phyloP scores from a whole-genome alignment of 2,113 vertebrate genomes.

The Cephalopholis sonnerati region DNA sequence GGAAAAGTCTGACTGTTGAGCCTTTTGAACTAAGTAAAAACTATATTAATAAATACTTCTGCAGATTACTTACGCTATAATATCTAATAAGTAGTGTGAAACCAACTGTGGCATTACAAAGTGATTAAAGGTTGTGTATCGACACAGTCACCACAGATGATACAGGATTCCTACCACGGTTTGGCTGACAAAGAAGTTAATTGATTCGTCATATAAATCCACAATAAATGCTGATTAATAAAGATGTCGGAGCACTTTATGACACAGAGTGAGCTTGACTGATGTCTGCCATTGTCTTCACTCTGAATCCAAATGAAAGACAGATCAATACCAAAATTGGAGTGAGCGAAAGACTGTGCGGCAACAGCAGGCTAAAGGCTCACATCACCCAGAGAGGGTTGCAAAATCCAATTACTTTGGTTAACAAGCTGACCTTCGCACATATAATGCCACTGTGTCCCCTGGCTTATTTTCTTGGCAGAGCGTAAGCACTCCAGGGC shows the following conservation, averaged over 20 bases:
- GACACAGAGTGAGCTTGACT: conserved; percentile 28
- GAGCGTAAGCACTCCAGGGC: conserved; percentile 61
- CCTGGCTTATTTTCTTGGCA: conserved; percentile 75
- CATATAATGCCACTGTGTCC: conserved; percentile 77
- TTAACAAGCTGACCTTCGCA: conserved; percentile 84
- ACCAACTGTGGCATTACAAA: background rate
- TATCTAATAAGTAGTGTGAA: background rate
- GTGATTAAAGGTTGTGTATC: background rate
- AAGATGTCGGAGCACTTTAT: conserved; percentile 26
- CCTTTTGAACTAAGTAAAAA: conserved; percentile 17
- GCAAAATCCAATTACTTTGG: conserved; percentile 83
- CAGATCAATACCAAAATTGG: conserved; percentile 75
- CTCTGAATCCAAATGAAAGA: conserved; percentile 70
- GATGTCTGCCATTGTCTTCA: conserved; percentile 50
- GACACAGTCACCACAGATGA: background rate
- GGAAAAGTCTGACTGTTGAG: conserved; percentile 10
- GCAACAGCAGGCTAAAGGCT: conserved; percentile 60
- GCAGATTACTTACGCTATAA: conserved; percentile 1
- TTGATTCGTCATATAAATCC: conserved; percentile 12
- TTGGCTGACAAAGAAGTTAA: conserved; percentile 12
- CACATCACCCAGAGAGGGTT: conserved; percentile 66
- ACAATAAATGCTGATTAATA: conserved; percentile 37
- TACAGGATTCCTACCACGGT: background rate
- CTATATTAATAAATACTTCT: conserved; percentile 7
- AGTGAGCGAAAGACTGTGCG: conserved; percentile 59